Evolutionary conservation across 2,888 invertebrate genomes (phyloP).

Genomic region (Caprella mutica): DNA sequence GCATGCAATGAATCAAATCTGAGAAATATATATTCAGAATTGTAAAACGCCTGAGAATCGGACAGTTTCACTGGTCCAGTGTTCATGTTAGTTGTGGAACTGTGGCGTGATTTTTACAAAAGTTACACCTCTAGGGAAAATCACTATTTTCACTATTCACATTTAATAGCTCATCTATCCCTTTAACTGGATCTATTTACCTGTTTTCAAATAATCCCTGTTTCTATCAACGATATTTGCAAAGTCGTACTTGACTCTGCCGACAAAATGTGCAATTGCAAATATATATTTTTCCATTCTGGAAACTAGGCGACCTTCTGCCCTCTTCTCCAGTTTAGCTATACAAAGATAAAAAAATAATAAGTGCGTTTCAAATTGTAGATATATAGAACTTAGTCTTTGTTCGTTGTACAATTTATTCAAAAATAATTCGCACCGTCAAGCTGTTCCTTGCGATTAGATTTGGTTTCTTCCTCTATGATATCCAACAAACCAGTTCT

Average conservation of each 20-base stretch:
- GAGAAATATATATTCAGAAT: slow-evolving; percentile 54
- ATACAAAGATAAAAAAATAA: too few relatives aligned
- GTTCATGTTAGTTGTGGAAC: too few relatives aligned
- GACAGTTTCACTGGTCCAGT: too few relatives aligned
- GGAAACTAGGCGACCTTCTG: not conserved
- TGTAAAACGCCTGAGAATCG: too few relatives aligned
- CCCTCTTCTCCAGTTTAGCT: not conserved
- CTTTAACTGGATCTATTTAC: slow-evolving; percentile 10
- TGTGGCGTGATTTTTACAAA: too few relatives aligned
- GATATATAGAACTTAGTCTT: too few relatives aligned
- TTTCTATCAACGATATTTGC: slow-evolving; percentile 77
- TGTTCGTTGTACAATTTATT: too few relatives aligned
- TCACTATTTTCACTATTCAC: too few relatives aligned
- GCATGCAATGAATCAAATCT: slow-evolving; percentile 70
- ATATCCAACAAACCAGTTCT: slow-evolving; percentile 70
- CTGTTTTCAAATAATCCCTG: slow-evolving; percentile 45
- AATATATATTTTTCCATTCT: slow-evolving; percentile 50
- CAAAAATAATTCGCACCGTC: too few relatives aligned
- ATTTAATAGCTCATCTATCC: too few relatives aligned
- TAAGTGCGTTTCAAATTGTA: too few relatives aligned
- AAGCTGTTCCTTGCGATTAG: not conserved
- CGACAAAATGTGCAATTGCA: slow-evolving; percentile 78
- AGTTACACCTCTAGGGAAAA: too few relatives aligned
- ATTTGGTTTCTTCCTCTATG: slow-evolving; percentile 55
- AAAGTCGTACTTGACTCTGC: slow-evolving; percentile 68